Conservation (phyloP, 1,140 invertebrate species). For the Asobara japonica region DNA sequence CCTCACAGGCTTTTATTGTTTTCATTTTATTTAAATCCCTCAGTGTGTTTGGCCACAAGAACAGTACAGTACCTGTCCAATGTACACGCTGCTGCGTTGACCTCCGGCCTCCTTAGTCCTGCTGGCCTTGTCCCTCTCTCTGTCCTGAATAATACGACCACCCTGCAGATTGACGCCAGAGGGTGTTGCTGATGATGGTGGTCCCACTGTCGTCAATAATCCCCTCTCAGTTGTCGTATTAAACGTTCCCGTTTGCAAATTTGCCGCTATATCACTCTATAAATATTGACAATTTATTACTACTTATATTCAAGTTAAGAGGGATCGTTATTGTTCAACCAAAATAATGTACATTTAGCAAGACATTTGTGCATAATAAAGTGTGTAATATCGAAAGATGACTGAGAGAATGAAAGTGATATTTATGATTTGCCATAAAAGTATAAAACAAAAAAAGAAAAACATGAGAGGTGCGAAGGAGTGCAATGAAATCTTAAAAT, state of each 20-base stretch:
- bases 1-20: conserved; percentile 25
- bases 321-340: not conserved
- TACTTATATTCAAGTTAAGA: not conserved
- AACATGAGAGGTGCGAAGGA: conserved; percentile 2
- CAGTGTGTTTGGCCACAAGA: not conserved
- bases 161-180: conserved; percentile 48
- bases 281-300: conserved; percentile 29
- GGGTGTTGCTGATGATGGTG: conserved; percentile 38
- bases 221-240: conserved; percentile 26
- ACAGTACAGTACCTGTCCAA: conserved; percentile 59
- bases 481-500: conserved; percentile 9
- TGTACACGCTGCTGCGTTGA: conserved; percentile 60
- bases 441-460: conserved; percentile 28
- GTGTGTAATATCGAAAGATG: conserved; percentile 44
- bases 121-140: conserved; percentile 53
- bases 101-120: conserved; percentile 53
- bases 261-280: conserved; percentile 49
- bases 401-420: conserved; percentile 36
- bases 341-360: not conserved
- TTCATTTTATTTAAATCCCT: conserved; percentile 37
- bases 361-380: not conserved
- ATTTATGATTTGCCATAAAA: conserved; percentile 27
- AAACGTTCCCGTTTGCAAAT: conserved; percentile 42
- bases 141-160: conserved; percentile 57
- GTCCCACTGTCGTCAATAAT: conserved; percentile 38